Conservation (phyloP, 1,140 invertebrate genomes). For the Wasmannia auropunctata region DNA sequence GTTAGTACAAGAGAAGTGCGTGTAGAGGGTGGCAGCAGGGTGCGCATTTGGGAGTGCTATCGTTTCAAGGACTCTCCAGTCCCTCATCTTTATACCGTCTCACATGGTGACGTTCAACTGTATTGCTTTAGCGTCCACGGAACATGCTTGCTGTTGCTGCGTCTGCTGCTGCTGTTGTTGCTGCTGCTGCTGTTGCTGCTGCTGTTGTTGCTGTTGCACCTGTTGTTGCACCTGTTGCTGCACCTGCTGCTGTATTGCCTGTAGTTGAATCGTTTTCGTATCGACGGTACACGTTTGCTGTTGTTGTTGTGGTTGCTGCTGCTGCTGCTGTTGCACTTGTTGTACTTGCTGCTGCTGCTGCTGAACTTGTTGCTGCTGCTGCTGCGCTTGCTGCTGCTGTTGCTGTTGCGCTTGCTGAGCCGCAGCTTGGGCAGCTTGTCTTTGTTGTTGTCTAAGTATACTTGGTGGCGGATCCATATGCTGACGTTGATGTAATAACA, state of each 20-base stretch:
- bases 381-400: constrained; percentile 74
- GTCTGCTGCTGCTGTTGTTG: constrained; percentile 83
- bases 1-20: constrained; percentile 85
- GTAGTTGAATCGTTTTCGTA: constrained; percentile 77
- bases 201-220: constrained; percentile 78
- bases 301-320: constrained; percentile 75
- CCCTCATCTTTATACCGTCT: constrained; percentile 80
- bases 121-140: constrained; percentile 85
- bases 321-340: constrained; percentile 74
- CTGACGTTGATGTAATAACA: constrained; percentile 92
- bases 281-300: constrained; percentile 78
- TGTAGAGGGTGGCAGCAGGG: constrained; percentile 84
- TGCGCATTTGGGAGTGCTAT: constrained; percentile 81
- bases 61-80: constrained; percentile 79
- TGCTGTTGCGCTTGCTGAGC: constrained; percentile 80
- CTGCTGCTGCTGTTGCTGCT: constrained; percentile 78
- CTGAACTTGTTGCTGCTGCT: constrained; percentile 73
- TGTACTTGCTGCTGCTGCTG: constrained; percentile 76
- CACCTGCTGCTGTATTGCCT: constrained; percentile 78
- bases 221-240: constrained; percentile 77
- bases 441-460: constrained; percentile 84
- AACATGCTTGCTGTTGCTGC: constrained; percentile 82
- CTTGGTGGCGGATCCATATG: constrained; percentile 91
- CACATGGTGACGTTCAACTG: constrained; percentile 85
- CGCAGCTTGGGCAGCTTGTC: constrained; percentile 84